Evolutionary conservation across 2,888 invertebrate species (phyloP), one percentile per base, ranked within the genome.

Genomic region (Hyposoter didymator): DNA sequence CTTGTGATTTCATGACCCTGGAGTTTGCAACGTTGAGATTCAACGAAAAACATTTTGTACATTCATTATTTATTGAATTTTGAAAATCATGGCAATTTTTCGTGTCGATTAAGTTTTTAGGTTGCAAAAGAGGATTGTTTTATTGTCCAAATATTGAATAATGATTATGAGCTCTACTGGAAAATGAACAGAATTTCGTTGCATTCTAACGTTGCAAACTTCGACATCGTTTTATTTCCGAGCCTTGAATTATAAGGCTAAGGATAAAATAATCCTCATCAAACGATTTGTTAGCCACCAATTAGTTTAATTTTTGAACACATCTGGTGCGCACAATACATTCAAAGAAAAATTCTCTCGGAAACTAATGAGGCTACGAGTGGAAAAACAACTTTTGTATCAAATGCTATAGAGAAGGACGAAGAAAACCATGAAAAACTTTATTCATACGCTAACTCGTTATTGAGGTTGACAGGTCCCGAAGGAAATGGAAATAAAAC

Each of bases 401-500:
- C 22, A 59, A 59, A 28, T 55, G 74, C 39, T 19, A 28, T 19
- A 28, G 52, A 64, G 19, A 35, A 43, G 17, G 43, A 43, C 12
- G 28, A n/a, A 22, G 52, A 66, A 66, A 64, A 64, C 49, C 49
- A 22, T 49, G 17, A 19, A 43, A 66, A 49, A 49, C 39, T 32
- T n/a, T 47, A 43, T 22, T 39, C n/a, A 59, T 28, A 47, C 47
- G 28, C 32, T 32, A 14, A 19, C 28, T 35, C 35, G 47, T 35
- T 59, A 45, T 66, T 66, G 52, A 39, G 35, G 78, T 74, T 52
- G 78, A 66, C 43, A 43, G 49, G 59, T 28, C 52, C 73, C 43
- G 12, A 39, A 49, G 6, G 73, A 10, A 85, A 70, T 66, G 75
- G 74, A 64, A 70, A 70, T 59, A 82, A 75, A 78, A 74, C 75